Percentiles rank a stretch among this genome's conserved stretches.
Conservation (phyloP, 1,140 invertebrate genomes). For the Drosophila asahinai region DNA sequence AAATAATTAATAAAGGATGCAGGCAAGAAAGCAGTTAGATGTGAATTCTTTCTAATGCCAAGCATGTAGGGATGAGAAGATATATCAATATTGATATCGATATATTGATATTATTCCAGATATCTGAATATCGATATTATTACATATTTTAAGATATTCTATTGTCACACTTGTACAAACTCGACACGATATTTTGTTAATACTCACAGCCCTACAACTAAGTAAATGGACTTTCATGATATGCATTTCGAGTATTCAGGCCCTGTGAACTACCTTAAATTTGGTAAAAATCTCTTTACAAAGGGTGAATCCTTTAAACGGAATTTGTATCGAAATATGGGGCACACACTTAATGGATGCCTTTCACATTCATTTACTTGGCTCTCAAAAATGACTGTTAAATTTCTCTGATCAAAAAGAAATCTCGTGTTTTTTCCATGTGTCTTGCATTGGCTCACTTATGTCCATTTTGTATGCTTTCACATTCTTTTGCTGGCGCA, state of each 20-base stretch:
- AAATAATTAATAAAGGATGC: no score
- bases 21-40: no score
- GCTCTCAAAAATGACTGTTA: constrained; percentile 18
- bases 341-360: constrained; percentile 11
- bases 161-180: neutral
- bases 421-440: constrained; percentile 18
- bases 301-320: neutral
- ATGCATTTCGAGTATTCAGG: neutral
- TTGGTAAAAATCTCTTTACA: neutral
- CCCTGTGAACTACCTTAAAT: neutral
- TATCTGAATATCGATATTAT: neutral
- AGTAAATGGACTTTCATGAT: neutral
- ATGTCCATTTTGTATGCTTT: constrained; percentile 50
- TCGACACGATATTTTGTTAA: no score
- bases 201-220: neutral
- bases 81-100: neutral
- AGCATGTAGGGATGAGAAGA: no score
- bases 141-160: neutral
- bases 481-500: constrained; percentile 37
- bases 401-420: constrained; percentile 33
- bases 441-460: constrained; percentile 42
- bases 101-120: neutral
- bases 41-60: neutral
- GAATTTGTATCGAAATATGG: constrained; percentile 16
- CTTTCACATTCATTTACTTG: constrained; percentile 24